Base-by-base conservation (phyloP, 2,888 invertebrate genomes). In the Tenthredo notha region DNA sequence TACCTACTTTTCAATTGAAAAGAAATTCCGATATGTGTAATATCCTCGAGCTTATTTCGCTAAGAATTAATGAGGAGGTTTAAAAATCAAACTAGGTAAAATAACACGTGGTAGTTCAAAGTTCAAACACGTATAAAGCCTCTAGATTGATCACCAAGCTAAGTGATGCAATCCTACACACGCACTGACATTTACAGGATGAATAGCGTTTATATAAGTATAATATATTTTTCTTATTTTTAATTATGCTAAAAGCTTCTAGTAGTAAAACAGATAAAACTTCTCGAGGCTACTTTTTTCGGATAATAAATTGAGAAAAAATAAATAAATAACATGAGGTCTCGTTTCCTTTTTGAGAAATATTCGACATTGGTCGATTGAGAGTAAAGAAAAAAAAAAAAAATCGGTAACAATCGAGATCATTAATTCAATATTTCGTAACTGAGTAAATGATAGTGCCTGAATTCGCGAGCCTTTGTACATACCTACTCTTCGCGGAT, bases 61-160 rank as follows among this genome's bases (percentile, higher is more conserved):
- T 37, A n/a, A 7, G 18, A n/a, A 70, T 33, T 58, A n/a, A n/a
- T 47, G 37, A n/a, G n/a, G 10, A 5, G 10, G 47, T 58, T n/a
- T 25, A n/a, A 25, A 25, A 25, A 47, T 75, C 21, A 2, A 47
- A 25, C n/a, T 25, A 25, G 4, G 12, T 43, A 47, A 10, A 25
- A 21, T 12, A 18, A 33, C 54, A 78, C 33, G 33, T 78, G n/a
- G 54, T 10, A 33, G 54, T 78, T 78, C 78, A 78, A 37, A 78
- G 54, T 54, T 54, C 54, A 58, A 78, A 78, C 9, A 33, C 54
- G 33, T 78, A 54, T 37, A 5, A 21, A 54, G 29, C 33, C n/a
- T 47, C 29, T n/a, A 25, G 75, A 75, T 75, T 75, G 40, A 74
- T 21, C 18, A 74, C 21, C 72, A 40, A 72, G 37, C 15, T 43